Base-by-base conservation (phyloP, 2,797 vertebrate genomes). In the Tangara arthus region DNA sequence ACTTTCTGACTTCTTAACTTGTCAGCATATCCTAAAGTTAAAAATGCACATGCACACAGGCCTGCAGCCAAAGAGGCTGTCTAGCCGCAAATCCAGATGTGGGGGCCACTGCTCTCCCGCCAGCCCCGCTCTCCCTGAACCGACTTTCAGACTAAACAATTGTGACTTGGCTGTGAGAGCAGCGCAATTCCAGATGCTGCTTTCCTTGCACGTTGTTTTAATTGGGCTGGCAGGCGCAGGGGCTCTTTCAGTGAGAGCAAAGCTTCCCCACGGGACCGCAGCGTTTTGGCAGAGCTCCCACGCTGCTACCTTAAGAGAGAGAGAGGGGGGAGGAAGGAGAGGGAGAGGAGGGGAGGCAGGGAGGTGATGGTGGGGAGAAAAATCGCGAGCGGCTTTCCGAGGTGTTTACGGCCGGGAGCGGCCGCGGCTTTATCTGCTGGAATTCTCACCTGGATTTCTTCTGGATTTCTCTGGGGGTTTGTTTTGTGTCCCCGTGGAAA, bases 61-160 rank as follows among this genome's bases (percentile, higher is more conserved):
- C 96, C 97, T 55, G 97, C 97, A 97, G 98, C 98, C 98, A 98
- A 97, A 92, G 97, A 97, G 97, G 97, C 98, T 76, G 98, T 98
- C 98, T 98, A 97, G 98, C 98, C 98, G 96, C 98, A 96, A 88
- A 97, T 98, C 98, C 98, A 98, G 98, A 98, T 98, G 98, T 98
- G 98, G 98, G 98, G 97, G 98, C 98, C 98, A 96, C 97, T 65
- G 95, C 96, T 84, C 98, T 95, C 95, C 97, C 95, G 96, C 95
- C 97, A 88, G 95, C 97, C 97, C 97, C 84, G 97, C 98, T 97
- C 97, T 95, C 92, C 97, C 97, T 88, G 97, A 97, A 96, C 96
- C 96, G 96, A 97, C 97, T 98, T 98, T 97, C 97, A 99, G 99
- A 99, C 99, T 99, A 99, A 99, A 99, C 99, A 99, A 98, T 99